Conservation (phyloP, 2,888 invertebrate genomes). For the Andrena dorsata region DNA sequence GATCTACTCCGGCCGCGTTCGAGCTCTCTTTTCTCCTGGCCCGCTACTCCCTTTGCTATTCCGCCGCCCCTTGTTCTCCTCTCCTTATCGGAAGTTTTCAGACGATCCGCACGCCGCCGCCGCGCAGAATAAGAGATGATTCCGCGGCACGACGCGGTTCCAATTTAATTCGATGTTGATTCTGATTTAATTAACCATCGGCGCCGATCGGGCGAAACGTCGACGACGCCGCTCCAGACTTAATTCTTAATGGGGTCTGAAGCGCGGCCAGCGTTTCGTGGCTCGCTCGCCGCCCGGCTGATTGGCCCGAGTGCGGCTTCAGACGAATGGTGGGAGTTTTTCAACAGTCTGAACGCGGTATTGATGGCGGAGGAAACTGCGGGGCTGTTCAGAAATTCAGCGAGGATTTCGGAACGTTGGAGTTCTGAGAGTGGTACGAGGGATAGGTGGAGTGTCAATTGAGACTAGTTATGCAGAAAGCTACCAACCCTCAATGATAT, state of each 20-base stretch:
- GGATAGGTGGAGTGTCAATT: too few species aligned
- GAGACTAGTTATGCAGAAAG: too few species aligned
- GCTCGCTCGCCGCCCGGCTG: neutral
- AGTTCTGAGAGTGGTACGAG: too few species aligned
- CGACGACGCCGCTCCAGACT: slow-evolving; percentile 34
- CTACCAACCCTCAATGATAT: too few species aligned
- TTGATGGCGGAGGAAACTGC: too few species aligned
- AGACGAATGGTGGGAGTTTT: too few species aligned
- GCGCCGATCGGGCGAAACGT: slow-evolving; percentile 62
- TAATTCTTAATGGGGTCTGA: slow-evolving; percentile 50
- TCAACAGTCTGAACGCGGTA: too few species aligned
- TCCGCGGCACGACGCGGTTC: slow-evolving; percentile 56
- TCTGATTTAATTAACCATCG: slow-evolving; percentile 75
- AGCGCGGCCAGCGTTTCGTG: neutral
- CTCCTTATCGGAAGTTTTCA: slow-evolving; percentile 69
- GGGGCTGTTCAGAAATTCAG: too few species aligned
- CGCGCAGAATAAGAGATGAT: slow-evolving; percentile 69
- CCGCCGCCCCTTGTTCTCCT: slow-evolving; percentile 55
- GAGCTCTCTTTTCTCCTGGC: slow-evolving; percentile 13
- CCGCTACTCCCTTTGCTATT: slow-evolving; percentile 15
- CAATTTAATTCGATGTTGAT: slow-evolving; percentile 77
- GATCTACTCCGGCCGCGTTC: slow-evolving; percentile 56
- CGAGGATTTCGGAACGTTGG: too few species aligned
- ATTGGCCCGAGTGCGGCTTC: neutral
- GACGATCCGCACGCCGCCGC: slow-evolving; percentile 58